Evolutionary conservation across 2,113 vertebrate genomes (phyloP), one percentile per base, ranked within the genome.

Genomic region (Tylochromis polylepis): DNA sequence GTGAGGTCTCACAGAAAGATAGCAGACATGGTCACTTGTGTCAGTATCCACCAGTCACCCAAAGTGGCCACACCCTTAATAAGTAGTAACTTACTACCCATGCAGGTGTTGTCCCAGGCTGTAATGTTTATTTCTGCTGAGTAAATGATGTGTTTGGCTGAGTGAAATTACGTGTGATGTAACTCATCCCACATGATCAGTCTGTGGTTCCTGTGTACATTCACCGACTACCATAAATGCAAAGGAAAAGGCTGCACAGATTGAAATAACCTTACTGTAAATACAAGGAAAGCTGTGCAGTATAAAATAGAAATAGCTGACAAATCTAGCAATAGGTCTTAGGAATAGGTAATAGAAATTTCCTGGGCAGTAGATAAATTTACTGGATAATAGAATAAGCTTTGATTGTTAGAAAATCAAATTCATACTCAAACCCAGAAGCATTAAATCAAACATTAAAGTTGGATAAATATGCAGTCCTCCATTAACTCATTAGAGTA

Each of bases 121-220:
- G 5, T 49, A 15, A 49, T 49, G 46, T 49, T 16, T 15, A 6
- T 49, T 49, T 49, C 31, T 34, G 31, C 6, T 6, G 6, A 34
- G 6, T 34, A 34, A 34, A 34, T 6, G 31, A 34, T 34, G 31
- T 34, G 31, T 6, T 34, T 34, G 31, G 29, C 29, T 29, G 29
- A 29, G 5, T 34, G 6, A 34, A 34, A 34, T 34, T 34, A 34
- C 31, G 6, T 34, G 31, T 5, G 55, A 14, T 14, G 11, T 14
- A 14, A 24, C 6, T 57, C 22, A 24, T 7, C 55, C 6, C 3
- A 14, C 4, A 0, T 3, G 27, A 5, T 31, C 27, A 27, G 38
- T 27, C 59, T 34, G 27, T 31, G 10, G n/a, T 27, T 59, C 14
- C 27, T 16, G 8, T 31, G 57, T 27, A 58, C 56, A 4, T 29